phyloP scores from a whole-genome alignment of 2,797 vertebrate genomes.

The Gastrophryne carolinensis region DNA sequence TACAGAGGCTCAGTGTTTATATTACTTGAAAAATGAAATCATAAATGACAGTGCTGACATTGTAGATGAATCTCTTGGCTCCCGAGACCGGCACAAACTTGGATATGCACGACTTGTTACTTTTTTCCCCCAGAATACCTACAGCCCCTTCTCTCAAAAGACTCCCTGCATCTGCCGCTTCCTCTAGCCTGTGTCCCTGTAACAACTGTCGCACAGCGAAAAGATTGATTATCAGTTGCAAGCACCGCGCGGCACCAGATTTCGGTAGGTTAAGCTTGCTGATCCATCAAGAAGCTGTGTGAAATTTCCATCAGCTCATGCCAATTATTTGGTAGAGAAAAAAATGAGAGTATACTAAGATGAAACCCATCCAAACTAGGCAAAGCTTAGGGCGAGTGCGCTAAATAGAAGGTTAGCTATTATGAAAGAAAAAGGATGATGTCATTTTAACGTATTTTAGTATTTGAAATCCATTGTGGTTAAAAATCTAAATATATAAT shows the following conservation, averaged over 20 bases:
- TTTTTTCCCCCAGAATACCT: conserved; percentile 77
- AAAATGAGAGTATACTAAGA: conserved; percentile 83
- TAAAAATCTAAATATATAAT: too few species aligned
- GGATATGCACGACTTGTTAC: conserved; percentile 69
- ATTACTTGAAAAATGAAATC: conserved; percentile 33
- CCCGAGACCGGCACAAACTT: conserved; percentile 34
- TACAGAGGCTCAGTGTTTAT: neutral
- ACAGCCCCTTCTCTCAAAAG: conserved; percentile 83
- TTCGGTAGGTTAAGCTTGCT: conserved; percentile 92
- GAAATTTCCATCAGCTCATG: conserved; percentile 78
- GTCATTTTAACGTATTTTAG: too few species aligned
- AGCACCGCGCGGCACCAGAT: conserved; percentile 86
- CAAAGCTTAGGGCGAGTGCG: conserved; percentile 64
- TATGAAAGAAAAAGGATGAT: too few species aligned
- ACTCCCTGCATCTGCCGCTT: conserved; percentile 91
- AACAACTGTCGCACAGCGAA: conserved; percentile 90
- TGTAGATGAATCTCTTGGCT: conserved; percentile 15
- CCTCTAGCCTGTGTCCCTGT: conserved; percentile 83
- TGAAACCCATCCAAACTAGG: conserved; percentile 83
- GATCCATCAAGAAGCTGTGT: conserved; percentile 90
- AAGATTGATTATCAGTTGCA: conserved; percentile 96
- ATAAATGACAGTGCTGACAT: conserved; percentile 20
- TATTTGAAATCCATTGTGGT: too few species aligned
- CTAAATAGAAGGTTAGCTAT: neutral
- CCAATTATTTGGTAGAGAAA: conserved; percentile 81